These are phyloP conservation scores for Anastrepha obliqua DNA, from an alignment of 1,140 invertebrate genomes.

Conservation along the genomic window DNA sequence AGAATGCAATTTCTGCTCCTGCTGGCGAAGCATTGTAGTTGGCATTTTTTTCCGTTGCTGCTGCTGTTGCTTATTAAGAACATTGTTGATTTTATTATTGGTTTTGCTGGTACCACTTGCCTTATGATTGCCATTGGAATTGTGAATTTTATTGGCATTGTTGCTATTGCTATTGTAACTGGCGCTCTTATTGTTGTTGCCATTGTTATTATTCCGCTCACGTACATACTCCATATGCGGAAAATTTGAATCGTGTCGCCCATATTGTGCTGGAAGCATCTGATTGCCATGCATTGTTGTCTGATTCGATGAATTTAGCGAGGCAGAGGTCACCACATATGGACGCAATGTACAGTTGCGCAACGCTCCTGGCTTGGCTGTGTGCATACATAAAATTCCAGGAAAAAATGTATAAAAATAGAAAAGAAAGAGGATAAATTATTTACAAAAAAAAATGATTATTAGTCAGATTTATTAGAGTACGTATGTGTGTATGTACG, in stretches of 20 bases:
- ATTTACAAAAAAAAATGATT: background rate
- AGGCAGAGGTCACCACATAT: conserved; percentile 73
- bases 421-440: conserved; percentile 41
- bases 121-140: conserved; percentile 59
- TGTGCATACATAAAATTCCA: conserved; percentile 53
- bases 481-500: no score
- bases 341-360: conserved; percentile 87
- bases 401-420: background rate
- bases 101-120: conserved; percentile 61
- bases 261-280: conserved; percentile 72
- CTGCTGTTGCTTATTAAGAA: conserved; percentile 60
- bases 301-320: conserved; percentile 74
- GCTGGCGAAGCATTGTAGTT: background rate
- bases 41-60: background rate
- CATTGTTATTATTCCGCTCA: conserved; percentile 66
- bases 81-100: conserved; percentile 58
- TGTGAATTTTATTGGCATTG: conserved; percentile 54
- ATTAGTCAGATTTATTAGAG: background rate
- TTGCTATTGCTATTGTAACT: conserved; percentile 54
- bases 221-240: conserved; percentile 74
- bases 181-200: conserved; percentile 50
- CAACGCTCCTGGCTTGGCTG: conserved; percentile 86
- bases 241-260: conserved; percentile 74
- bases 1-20: conserved; percentile 22
- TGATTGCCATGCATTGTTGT: conserved; percentile 74